These are phyloP conservation scores for Palaemon carinicauda DNA, from an alignment of 1,140 invertebrate species.

Conservation along the genomic window DNA sequence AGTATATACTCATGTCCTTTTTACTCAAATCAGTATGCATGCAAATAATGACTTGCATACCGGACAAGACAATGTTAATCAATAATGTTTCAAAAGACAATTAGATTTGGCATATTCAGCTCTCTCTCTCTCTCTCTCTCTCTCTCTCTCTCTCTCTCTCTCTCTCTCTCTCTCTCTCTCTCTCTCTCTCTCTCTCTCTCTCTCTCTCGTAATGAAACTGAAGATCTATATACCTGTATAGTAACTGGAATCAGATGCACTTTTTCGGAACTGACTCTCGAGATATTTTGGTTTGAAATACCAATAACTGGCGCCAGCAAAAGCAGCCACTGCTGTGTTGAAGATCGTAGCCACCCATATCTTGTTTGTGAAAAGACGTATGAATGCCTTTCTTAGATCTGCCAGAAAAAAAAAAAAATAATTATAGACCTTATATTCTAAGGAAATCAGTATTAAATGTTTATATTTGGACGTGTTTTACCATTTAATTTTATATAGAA, in stretches of 20 bases:
- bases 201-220: background rate
- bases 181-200: conserved; percentile 1
- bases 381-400: conserved; percentile 14
- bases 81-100: no score
- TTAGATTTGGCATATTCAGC: no score
- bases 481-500: no score
- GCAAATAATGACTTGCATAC: background rate
- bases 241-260: conserved; percentile 62
- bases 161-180: background rate
- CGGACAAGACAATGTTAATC: no score
- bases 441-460: no score
- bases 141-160: background rate
- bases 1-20: background rate
- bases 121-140: background rate
- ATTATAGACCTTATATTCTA: no score
- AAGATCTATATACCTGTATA: conserved; percentile 12
- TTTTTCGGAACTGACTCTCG: conserved; percentile 62
- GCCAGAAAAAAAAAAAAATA: background rate
- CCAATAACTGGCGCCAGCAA: conserved; percentile 62
- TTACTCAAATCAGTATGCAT: background rate
- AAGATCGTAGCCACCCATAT: conserved; percentile 61
- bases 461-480: no score
- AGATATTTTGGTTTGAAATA: conserved; percentile 64
- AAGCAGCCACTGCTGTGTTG: conserved; percentile 58
- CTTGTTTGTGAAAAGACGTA: conserved; percentile 59